These are phyloP conservation scores for Ypsolopha scabrella DNA, from an alignment of 2,888 invertebrate genomes.

Conservation along the genomic window DNA sequence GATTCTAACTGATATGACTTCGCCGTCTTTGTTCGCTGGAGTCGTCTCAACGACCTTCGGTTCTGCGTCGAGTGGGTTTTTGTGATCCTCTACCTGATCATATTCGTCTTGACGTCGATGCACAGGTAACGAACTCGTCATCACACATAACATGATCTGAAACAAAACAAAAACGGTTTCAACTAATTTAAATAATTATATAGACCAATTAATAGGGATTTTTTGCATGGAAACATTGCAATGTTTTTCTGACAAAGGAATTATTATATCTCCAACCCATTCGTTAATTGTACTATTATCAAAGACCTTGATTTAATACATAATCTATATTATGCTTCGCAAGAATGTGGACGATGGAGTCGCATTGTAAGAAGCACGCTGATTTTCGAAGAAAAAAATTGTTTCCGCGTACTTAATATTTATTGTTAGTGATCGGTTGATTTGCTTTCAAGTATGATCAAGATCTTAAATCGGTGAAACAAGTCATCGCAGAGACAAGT, in stretches of 20 bases:
- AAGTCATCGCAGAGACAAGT: not conserved
- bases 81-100: not conserved
- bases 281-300: no score
- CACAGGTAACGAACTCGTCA: conserved; percentile 34
- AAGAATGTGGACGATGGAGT: no score
- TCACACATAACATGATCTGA: conserved; percentile 43
- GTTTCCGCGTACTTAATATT: not conserved
- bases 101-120: conserved; percentile 6
- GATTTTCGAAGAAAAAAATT: no score
- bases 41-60: not conserved
- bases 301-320: no score
- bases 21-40: conserved; percentile 34
- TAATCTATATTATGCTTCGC: no score
- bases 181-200: no score
- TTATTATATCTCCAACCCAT: no score
- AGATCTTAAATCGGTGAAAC: not conserved
- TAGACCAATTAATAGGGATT: no score
- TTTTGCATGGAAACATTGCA: no score
- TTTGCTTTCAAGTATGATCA: not conserved
- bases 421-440: not conserved
- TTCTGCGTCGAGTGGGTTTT: not conserved
- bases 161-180: conserved; percentile 17
- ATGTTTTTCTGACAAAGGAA: no score
- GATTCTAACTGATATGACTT: conserved; percentile 67
- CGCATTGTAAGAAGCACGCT: no score